These are phyloP conservation scores for Geophilus truncorum DNA, from an alignment of 2,888 invertebrate species.

Conservation along the genomic window DNA sequence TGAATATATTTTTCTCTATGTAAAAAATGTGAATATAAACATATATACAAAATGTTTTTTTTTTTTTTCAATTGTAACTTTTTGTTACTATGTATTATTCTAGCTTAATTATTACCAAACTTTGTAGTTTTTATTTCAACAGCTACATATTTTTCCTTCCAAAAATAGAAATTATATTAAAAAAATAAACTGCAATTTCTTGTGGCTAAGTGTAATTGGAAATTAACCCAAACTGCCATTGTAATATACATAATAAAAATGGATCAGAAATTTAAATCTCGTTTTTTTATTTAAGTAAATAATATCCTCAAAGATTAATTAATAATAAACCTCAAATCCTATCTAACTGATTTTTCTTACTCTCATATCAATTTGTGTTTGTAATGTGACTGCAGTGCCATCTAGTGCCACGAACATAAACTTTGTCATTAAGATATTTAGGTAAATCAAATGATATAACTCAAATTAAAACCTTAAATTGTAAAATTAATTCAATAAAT, in stretches of 20 bases:
- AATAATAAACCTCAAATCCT: too few relatives aligned
- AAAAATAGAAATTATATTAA: not conserved
- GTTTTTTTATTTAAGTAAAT: not conserved
- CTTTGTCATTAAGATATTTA: too few relatives aligned
- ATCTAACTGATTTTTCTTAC: too few relatives aligned
- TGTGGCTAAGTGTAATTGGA: not conserved
- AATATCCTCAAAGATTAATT: too few relatives aligned
- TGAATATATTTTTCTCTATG: not conserved
- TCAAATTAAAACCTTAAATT: too few relatives aligned
- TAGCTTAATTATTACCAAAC: not conserved
- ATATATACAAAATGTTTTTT: not conserved
- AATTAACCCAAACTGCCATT: not conserved
- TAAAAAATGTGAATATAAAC: not conserved
- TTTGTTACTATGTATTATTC: not conserved
- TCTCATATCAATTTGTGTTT: too few relatives aligned
- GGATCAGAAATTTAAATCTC: not conserved
- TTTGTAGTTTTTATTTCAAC: not conserved
- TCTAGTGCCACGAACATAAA: not conserved
- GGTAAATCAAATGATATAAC: too few relatives aligned
- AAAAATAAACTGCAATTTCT: not conserved
- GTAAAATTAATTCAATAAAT: too few relatives aligned
- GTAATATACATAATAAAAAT: not conserved
- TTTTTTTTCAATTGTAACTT: not conserved
- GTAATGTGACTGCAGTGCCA: not conserved
- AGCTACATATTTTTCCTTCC: not conserved